Base-by-base conservation (phyloP, 2,888 invertebrate genomes). In the Margaritifera margaritifera region DNA sequence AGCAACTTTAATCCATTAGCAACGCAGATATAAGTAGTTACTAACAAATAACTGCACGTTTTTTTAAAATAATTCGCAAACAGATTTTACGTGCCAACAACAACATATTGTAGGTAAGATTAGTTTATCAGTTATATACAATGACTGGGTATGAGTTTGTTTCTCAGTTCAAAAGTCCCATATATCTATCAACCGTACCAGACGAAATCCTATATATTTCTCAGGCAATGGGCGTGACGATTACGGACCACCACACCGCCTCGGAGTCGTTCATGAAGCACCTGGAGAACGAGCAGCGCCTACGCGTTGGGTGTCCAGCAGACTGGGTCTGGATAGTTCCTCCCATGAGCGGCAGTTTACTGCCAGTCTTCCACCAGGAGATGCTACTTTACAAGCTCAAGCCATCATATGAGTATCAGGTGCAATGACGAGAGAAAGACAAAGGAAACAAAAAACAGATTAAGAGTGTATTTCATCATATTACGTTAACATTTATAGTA, bases 221-320 rank as follows among this genome's bases (percentile, higher is more conserved):
- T 15, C 93, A 97, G 92, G 93, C 93, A 78, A 93, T 93, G 68
- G 96, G 96, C 80, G 95, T 96, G 2, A 97, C 97, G 15, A 97
- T 98, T 70, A 96, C 97, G 11, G 98, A 98, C 91, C 90, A 98
- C 88, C 97, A 98, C 88, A 96, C 97, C 1, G 97, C 97, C 22
- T 94, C 96, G 0, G 97, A 98, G 90, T 96, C 96, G 77, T 98
- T 98, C 90, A 96, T 97, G 93, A 96, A 96, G 87, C 96, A 97
- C 91, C 92, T 96, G 82, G 96, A 97, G 85, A 97, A 96, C 87
- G 97, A 98, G 89, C 81, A 84, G 73, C 81, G 79, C 64, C 90
- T 96, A 63, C 92, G 97, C 90, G 94, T 94, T 20, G 95, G 95
- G 0, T 95, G 95, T 85, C 95, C 95, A 0, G 94, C 94, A 0